These are phyloP conservation scores for Danaus chrysippus DNA, from an alignment of 2,888 invertebrate species.

Conservation along the genomic window DNA sequence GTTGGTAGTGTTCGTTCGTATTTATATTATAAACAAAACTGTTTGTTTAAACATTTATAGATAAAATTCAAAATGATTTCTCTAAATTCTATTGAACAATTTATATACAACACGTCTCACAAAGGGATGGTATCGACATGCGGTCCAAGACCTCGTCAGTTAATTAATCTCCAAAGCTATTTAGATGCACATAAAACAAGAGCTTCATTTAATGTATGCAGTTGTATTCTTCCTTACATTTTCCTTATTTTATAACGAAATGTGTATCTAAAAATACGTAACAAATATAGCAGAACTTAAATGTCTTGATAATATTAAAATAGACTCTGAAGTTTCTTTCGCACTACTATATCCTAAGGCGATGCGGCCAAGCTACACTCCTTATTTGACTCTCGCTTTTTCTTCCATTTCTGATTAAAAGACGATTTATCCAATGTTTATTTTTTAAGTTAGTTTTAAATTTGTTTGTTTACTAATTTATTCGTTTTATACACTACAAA, in stretches of 20 bases:
- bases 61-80: neutral
- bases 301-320: neutral
- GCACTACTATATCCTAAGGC: conserved; percentile 3
- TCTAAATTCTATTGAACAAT: too few species aligned
- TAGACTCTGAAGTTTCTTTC: neutral
- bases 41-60: neutral
- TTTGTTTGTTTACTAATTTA: neutral
- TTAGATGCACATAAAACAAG: too few species aligned
- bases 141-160: too few species aligned
- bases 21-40: neutral
- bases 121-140: too few species aligned
- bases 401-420: neutral
- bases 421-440: neutral
- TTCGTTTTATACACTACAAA: neutral
- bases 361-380: conserved; percentile 11
- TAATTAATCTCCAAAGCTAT: too few species aligned
- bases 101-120: too few species aligned
- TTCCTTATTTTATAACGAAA: too few species aligned
- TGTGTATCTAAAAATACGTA: too few species aligned
- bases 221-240: too few species aligned
- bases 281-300: too few species aligned
- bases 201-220: too few species aligned
- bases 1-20: neutral
- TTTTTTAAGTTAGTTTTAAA: neutral
- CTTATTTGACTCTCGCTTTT: conserved; percentile 3